Conservation (phyloP, 1,140 invertebrate genomes). For the Manduca sexta region DNA sequence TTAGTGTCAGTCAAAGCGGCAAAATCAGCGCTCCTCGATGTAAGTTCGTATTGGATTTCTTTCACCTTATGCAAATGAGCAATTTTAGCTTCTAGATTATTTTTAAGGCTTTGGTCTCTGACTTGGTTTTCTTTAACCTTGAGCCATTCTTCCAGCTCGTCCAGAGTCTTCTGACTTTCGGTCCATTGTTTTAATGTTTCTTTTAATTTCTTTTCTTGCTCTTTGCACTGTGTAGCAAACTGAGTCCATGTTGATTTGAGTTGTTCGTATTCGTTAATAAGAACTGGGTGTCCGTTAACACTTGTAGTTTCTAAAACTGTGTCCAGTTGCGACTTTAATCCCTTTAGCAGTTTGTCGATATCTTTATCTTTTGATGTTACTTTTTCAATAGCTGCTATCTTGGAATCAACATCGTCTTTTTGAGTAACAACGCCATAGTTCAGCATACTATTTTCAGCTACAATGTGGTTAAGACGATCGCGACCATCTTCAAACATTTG, state of each 20-base stretch:
- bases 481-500: constrained; percentile 83
- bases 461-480: constrained; percentile 82
- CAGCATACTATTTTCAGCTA: constrained; percentile 78
- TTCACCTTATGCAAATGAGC: constrained; percentile 87
- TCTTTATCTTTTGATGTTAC: constrained; percentile 82
- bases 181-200: constrained; percentile 84
- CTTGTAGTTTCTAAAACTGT: constrained; percentile 86
- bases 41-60: constrained; percentile 82
- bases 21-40: constrained; percentile 81
- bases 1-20: constrained; percentile 80
- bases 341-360: constrained; percentile 81
- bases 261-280: constrained; percentile 84
- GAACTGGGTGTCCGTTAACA: constrained; percentile 81
- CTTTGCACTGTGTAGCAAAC: constrained; percentile 82
- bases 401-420: constrained; percentile 83
- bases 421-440: constrained; percentile 82
- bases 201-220: constrained; percentile 79
- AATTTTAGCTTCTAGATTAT: constrained; percentile 86
- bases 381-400: constrained; percentile 83
- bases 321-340: constrained; percentile 81
- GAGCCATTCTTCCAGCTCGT: constrained; percentile 86
- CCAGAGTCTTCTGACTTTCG: constrained; percentile 85
- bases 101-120: constrained; percentile 93
- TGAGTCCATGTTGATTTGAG: constrained; percentile 84
- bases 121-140: constrained; percentile 88